phyloP scores from a whole-genome alignment of 1,140 invertebrate genomes.

The Zeugodacus cucurbitae region DNA sequence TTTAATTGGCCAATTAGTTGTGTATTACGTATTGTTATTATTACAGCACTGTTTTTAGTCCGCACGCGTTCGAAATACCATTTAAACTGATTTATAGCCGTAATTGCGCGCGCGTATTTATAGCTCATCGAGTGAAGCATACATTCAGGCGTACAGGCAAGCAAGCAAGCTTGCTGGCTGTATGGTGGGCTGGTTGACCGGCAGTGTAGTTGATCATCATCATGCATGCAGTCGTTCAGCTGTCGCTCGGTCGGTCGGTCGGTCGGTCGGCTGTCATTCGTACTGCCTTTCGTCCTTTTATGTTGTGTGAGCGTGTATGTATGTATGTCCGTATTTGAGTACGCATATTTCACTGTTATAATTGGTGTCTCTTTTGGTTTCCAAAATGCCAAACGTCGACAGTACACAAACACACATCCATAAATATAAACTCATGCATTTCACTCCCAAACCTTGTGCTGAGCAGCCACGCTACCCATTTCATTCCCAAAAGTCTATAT shows the following conservation, averaged over 20 bases:
- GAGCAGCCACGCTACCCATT: neutral
- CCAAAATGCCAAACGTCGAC: neutral
- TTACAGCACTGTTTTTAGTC: neutral
- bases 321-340: neutral
- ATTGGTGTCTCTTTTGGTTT: conserved; percentile 32
- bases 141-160: conserved; percentile 4
- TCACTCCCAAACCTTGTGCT: neutral
- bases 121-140: conserved; percentile 3
- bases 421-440: neutral
- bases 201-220: neutral
- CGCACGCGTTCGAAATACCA: conserved; percentile 53
- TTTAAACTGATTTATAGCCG: conserved; percentile 58
- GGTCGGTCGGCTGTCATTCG: neutral
- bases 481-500: neutral
- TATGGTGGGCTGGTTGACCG: neutral
- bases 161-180: neutral
- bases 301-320: neutral
- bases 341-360: conserved; percentile 1
- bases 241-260: neutral
- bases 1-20: conserved; percentile 37
- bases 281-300: neutral
- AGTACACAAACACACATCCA: neutral
- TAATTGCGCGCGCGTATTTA: conserved; percentile 56
- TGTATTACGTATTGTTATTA: neutral
- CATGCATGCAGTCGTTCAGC: neutral